phyloP scores from a whole-genome alignment of 2,888 invertebrate species.

The Emmelina monodactyla region DNA sequence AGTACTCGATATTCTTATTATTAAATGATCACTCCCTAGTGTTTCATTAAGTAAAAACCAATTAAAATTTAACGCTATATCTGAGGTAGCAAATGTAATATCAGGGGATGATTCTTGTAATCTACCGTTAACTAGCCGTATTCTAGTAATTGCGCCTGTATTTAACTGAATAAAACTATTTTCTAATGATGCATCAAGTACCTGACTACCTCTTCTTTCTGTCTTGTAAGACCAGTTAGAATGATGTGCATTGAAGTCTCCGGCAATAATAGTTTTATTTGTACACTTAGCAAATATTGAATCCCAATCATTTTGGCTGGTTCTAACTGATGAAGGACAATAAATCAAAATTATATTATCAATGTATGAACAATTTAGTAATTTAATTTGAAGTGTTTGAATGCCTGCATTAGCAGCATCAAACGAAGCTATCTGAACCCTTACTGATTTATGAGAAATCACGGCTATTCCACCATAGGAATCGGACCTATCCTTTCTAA shows the following conservation, averaged over 20 bases:
- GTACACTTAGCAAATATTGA: too few species aligned
- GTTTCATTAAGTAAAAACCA: constrained; percentile 13
- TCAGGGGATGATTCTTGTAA: constrained; percentile 15
- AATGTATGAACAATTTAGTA: constrained; percentile 10
- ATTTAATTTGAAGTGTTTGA: constrained; percentile 7
- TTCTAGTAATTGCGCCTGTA: constrained; percentile 12
- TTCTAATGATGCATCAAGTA: too few species aligned
- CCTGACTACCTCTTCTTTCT: too few species aligned
- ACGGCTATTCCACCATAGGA: too few species aligned
- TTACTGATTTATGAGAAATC: too few species aligned
- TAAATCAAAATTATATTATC: constrained; percentile 5
- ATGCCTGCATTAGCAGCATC: constrained; percentile 5
- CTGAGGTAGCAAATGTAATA: constrained; percentile 10
- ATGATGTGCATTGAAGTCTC: too few species aligned
- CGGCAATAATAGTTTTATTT: too few species aligned
- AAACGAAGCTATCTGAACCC: background rate
- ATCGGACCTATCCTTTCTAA: too few species aligned
- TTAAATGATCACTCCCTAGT: constrained; percentile 14
- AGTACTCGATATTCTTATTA: constrained; percentile 12
- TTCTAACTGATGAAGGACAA: constrained; percentile 8
- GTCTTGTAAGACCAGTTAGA: too few species aligned
- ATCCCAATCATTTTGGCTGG: too few species aligned
- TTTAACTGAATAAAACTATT: constrained; percentile 12
- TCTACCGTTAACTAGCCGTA: constrained; percentile 8
- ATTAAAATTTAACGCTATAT: constrained; percentile 8